Evolutionary conservation across 2,888 invertebrate genomes (phyloP), one percentile per base, ranked within the genome.

Genomic region (Rhagium mordax): DNA sequence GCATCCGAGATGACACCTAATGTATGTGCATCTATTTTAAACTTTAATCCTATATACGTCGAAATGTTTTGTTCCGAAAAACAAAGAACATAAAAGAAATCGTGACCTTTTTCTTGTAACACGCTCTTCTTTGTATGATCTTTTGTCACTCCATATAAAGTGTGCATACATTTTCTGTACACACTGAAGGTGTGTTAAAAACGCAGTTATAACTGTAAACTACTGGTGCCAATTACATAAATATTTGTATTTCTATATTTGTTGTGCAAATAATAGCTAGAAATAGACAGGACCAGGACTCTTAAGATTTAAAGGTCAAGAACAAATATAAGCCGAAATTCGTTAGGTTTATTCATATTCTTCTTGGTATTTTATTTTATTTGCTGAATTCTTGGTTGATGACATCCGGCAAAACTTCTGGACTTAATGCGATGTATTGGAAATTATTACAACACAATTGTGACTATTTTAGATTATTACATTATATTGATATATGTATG

Each of bases 231-330:
- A 70, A 70, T 70, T 70, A 62, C 64, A 29, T 53, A 64, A 62
- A 70, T 53, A 20, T 57, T 62, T 70, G 41, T 41, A 41, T n/a
- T 41, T 41, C 41, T 4, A 41, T 41, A 41, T 41, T 41, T 41
- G 53, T 70, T 64, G 16, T 55, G 24, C 47, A 62, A 55, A 62
- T 62, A 53, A 27, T 41, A 41, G n/a, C 49, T 53, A 48, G 24
- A 57, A 70, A 41, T 51, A 65, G 53, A 53, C 65, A 41, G 20
- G 48, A 57, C 21, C 64, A 57, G 27, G 64, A 64, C 70, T 64
- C 33, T 16, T n/a, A 18, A 33, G 62, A 55, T 64, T 18, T 55
- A 70, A 70, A 70, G 70, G 70, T 70, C 70, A 70, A 70, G 70
- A 70, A 57, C 70, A 27, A n/a, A 41, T 41, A n/a, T n/a, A 41